phyloP scores from a whole-genome alignment of 2,113 vertebrate species.

The Chrysochloris asiatica region DNA sequence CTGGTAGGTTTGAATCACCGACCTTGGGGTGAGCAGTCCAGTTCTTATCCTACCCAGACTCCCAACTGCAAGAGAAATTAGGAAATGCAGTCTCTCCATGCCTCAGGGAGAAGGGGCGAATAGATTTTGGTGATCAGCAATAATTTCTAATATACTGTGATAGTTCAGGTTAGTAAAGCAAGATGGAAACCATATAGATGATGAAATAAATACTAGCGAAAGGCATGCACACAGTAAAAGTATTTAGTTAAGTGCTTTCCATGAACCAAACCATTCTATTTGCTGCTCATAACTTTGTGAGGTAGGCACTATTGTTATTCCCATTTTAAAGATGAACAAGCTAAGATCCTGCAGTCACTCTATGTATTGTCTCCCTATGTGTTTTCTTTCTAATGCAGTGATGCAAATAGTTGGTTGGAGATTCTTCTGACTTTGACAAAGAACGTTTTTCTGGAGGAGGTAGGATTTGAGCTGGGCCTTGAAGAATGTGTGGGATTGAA shows the following conservation, averaged over 20 bases:
- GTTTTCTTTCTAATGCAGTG: not conserved
- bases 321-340: not conserved
- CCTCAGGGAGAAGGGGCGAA: not conserved
- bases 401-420: not conserved
- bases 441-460: conserved; percentile 20
- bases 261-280: not conserved
- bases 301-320: not conserved
- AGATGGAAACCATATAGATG: not conserved
- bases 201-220: not conserved
- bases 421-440: not conserved
- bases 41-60: too few relatives aligned
- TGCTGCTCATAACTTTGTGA: not conserved
- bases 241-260: not conserved
- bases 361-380: not conserved
- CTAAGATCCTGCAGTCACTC: not conserved
- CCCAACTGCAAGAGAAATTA: not conserved
- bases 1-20: too few relatives aligned
- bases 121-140: not conserved
- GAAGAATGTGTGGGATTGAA: conserved; percentile 11
- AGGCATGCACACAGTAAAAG: not conserved
- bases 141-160: not conserved
- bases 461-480: not conserved
- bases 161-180: not conserved
- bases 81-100: not conserved
- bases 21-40: too few relatives aligned